Conservation (phyloP, 2,888 invertebrate genomes). For the Camptogramma bilineatum region DNA sequence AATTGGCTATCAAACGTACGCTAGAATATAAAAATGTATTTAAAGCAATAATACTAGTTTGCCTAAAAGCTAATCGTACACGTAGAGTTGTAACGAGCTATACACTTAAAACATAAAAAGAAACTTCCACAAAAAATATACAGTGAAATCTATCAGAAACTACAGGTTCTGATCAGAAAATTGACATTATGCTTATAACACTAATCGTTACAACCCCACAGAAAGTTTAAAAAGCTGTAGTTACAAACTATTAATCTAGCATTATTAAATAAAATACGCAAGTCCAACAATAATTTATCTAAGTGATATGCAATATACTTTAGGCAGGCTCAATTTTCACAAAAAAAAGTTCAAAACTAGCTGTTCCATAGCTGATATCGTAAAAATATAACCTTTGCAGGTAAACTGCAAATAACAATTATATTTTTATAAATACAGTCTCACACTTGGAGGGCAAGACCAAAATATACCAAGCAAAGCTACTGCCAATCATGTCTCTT, state of each 20-base stretch:
- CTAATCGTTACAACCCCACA: conserved; percentile 41
- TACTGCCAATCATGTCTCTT: conserved; percentile 37
- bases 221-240: conserved; percentile 49
- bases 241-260: conserved; percentile 57
- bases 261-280: conserved; percentile 53
- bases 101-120: conserved; percentile 1
- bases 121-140: too few relatives aligned
- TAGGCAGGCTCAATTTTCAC: conserved; percentile 72
- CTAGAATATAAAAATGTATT: conserved; percentile 62
- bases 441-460: conserved; percentile 28
- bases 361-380: conserved; percentile 20
- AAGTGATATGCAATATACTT: conserved; percentile 83
- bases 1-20: conserved; percentile 70
- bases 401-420: conserved; percentile 31
- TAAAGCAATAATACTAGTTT: conserved; percentile 58
- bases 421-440: conserved; percentile 29
- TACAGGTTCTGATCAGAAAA: conserved; percentile 15
- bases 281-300: conserved; percentile 63
- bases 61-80: conserved; percentile 49
- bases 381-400: conserved; percentile 32
- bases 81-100: conserved; percentile 52
- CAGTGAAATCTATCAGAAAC: background rate
- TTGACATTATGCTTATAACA: conserved; percentile 24
- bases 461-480: conserved; percentile 35
- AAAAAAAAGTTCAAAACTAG: conserved; percentile 37